A percentile compares a stretch with the other conserved stretches of the same genome.
phyloP scores from a whole-genome alignment of 2,113 vertebrate genomes.

The Poicephalus gulielmi region DNA sequence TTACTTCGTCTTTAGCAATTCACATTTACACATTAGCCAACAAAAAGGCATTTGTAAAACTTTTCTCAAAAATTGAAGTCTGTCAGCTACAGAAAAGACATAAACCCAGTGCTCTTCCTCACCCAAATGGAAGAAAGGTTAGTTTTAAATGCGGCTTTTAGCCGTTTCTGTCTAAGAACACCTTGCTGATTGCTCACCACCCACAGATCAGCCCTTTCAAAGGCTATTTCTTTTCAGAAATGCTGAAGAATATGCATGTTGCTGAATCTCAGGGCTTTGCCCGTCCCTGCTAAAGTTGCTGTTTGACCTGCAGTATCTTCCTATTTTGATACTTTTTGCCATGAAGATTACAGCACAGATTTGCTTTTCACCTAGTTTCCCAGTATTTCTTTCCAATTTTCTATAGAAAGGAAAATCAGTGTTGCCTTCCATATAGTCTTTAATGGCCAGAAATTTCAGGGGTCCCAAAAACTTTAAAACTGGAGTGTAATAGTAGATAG shows the following conservation, averaged over 20 bases:
- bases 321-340: not conserved
- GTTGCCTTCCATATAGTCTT: not conserved
- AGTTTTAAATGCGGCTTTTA: not conserved
- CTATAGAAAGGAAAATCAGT: not conserved
- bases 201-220: not conserved
- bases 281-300: not conserved
- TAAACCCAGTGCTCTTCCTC: not conserved
- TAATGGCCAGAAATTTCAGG: not conserved
- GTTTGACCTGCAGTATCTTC: not conserved
- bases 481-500: not conserved
- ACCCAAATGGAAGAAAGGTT: not conserved
- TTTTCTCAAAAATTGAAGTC: conserved; percentile 9
- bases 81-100: not conserved
- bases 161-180: not conserved
- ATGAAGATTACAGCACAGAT: not conserved
- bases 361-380: not conserved
- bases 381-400: not conserved
- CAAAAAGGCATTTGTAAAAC: conserved; percentile 5
- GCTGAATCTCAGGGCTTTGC: not conserved
- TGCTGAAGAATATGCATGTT: not conserved
- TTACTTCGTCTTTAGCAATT: not conserved
- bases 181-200: not conserved
- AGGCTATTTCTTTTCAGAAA: not conserved
- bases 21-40: conserved; percentile 1
- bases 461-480: not conserved